These are phyloP conservation scores for Lucinisca nassula DNA, from an alignment of 2,888 invertebrate species.

Conservation along the genomic window DNA sequence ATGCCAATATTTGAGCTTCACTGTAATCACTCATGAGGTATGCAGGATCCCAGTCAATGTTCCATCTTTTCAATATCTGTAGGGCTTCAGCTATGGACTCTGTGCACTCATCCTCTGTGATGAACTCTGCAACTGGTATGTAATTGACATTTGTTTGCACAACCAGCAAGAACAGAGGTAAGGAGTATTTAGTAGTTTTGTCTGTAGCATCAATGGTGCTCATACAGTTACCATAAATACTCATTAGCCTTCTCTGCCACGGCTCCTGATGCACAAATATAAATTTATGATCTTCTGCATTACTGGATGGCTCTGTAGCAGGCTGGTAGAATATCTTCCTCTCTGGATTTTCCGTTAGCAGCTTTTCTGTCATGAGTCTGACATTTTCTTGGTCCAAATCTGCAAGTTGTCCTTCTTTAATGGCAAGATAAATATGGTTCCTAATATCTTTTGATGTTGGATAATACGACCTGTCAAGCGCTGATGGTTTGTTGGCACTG, in stretches of 20 bases:
- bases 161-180: constrained; percentile 23
- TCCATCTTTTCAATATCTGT: constrained; percentile 13
- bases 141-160: constrained; percentile 17
- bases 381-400: constrained; percentile 4
- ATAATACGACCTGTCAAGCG: background rate
- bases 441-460: constrained; percentile 19
- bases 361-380: too few species aligned
- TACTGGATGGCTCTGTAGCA: too few species aligned
- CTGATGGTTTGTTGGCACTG: background rate
- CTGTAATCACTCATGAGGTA: constrained; percentile 13
- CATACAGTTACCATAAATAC: too few species aligned
- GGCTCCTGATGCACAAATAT: too few species aligned
- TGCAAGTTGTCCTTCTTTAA: background rate
- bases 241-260: too few species aligned
- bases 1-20: background rate
- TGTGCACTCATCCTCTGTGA: background rate
- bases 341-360: too few species aligned
- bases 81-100: constrained; percentile 16
- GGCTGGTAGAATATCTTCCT: too few species aligned
- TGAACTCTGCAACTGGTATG: constrained; percentile 25
- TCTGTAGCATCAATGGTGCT: too few species aligned
- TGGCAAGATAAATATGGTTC: constrained; percentile 16
- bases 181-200: constrained; percentile 26
- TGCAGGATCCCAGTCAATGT: constrained; percentile 14
- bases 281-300: too few species aligned